These are phyloP conservation scores for Lamprotornis superbus DNA, from an alignment of 2,113 vertebrate species.

Conservation along the genomic window DNA sequence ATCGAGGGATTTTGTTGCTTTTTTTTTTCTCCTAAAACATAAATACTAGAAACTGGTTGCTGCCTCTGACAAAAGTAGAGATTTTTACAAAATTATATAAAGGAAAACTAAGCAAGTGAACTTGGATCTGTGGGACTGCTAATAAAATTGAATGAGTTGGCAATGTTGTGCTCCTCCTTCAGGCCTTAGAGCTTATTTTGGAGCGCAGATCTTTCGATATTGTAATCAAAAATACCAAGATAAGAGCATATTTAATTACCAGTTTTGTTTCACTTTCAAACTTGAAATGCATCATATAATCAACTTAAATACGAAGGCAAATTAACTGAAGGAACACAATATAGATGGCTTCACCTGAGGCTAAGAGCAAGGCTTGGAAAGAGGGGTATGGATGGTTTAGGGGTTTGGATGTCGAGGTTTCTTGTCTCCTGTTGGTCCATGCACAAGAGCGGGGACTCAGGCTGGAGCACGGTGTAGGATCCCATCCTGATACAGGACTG, in stretches of 20 bases:
- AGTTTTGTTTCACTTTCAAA: neutral
- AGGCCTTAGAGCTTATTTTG: no score
- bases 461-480: neutral
- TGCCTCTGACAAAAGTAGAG: neutral
- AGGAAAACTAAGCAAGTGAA: neutral
- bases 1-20: neutral
- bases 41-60: neutral
- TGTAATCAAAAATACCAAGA: neutral
- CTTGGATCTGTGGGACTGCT: neutral
- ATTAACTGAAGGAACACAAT: neutral
- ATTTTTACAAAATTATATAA: neutral
- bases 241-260: neutral
- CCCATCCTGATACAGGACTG: neutral
- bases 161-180: neutral
- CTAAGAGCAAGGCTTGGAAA: neutral
- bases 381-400: accelerated
- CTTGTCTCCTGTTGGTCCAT: accelerated
- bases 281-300: neutral
- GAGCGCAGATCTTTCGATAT: neutral
- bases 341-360: neutral
- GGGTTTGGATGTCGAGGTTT: neutral
- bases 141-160: neutral
- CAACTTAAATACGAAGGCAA: neutral
- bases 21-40: neutral
- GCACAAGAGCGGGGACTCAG: neutral